These are phyloP conservation scores for Notamacropus eugenii DNA, from an alignment of 2,797 vertebrate species.

Conservation along the genomic window DNA sequence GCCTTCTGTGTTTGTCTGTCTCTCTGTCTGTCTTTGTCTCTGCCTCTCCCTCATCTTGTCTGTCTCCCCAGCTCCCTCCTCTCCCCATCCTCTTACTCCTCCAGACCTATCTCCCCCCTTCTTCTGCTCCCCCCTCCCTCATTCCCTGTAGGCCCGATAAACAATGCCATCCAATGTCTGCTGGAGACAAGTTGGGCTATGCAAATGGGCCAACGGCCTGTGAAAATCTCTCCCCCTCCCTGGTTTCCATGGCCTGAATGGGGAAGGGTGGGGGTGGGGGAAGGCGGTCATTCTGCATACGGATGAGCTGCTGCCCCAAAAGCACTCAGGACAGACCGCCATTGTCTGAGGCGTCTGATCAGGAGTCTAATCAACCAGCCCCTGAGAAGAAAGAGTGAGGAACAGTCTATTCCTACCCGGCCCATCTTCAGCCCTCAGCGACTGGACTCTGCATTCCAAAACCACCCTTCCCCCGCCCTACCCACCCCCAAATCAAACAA, in stretches of 20 bases:
- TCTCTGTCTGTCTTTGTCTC: conserved; percentile 5
- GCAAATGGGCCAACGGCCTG: conserved; percentile 82
- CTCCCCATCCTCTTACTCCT: conserved; percentile 66
- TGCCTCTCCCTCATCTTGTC: neutral
- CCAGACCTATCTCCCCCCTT: conserved; percentile 56
- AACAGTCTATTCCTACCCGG: neutral
- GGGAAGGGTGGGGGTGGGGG: conserved; percentile 71
- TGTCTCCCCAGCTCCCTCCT: conserved; percentile 47
- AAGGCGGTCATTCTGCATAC: conserved; percentile 82
- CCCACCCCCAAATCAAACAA: neutral
- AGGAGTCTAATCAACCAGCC: conserved; percentile 74
- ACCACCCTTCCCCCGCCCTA: neutral
- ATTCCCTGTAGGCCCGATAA: conserved; percentile 67
- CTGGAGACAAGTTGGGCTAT: conserved; percentile 82
- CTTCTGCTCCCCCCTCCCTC: conserved; percentile 73
- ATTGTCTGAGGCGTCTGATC: conserved; percentile 83
- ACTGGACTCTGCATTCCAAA: neutral
- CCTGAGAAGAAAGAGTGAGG: conserved; percentile 17
- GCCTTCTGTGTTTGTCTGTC: neutral
- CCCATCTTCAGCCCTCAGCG: no score
- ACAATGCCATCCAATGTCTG: conserved; percentile 86
- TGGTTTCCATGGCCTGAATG: conserved; percentile 83
- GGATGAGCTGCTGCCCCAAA: conserved; percentile 83
- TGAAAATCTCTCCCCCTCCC: conserved; percentile 80
- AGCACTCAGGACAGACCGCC: conserved; percentile 83